Evolutionary conservation across 1,140 invertebrate species (phyloP).

Genomic region (Aphelenchoides fujianensis): DNA sequence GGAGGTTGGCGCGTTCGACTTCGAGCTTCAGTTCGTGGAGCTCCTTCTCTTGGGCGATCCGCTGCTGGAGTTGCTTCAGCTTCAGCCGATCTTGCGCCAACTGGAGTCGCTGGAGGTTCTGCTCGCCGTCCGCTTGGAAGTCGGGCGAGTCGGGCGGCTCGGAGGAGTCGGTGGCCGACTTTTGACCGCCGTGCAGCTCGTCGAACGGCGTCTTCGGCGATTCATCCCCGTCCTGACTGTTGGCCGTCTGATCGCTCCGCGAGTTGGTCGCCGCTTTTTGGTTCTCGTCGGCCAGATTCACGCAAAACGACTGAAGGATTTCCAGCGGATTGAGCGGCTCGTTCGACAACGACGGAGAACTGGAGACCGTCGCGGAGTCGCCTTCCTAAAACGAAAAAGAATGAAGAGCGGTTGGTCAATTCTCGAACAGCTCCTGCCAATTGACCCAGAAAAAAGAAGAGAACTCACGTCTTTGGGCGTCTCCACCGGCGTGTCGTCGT

Average conservation of each 20-base stretch:
- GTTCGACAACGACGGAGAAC: not conserved
- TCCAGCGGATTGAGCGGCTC: constrained; percentile 4
- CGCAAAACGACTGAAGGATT: not conserved
- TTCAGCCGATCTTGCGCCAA: constrained; percentile 3
- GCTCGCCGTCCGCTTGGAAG: not conserved
- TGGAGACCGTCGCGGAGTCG: not conserved
- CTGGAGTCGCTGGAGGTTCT: not conserved
- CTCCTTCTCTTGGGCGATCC: constrained; percentile 5
- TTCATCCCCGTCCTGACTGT: not conserved
- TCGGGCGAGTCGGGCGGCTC: not conserved
- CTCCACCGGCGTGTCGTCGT: not conserved
- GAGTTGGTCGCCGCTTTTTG: not conserved
- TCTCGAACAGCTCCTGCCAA: no score
- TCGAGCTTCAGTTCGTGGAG: constrained; percentile 7
- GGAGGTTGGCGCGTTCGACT: constrained; percentile 10
- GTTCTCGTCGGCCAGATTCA: not conserved
- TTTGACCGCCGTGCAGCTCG: not conserved
- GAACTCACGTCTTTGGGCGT: not conserved
- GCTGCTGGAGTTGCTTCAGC: not conserved
- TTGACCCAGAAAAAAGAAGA: not conserved
- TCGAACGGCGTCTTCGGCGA: constrained; percentile 2
- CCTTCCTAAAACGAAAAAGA: not conserved
- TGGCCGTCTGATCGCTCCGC: not conserved
- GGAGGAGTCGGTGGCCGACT: not conserved
- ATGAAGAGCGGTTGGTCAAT: no score